Evolutionary conservation across 2,113 vertebrate species (phyloP).

Genomic region (Lampris megalopsis): DNA sequence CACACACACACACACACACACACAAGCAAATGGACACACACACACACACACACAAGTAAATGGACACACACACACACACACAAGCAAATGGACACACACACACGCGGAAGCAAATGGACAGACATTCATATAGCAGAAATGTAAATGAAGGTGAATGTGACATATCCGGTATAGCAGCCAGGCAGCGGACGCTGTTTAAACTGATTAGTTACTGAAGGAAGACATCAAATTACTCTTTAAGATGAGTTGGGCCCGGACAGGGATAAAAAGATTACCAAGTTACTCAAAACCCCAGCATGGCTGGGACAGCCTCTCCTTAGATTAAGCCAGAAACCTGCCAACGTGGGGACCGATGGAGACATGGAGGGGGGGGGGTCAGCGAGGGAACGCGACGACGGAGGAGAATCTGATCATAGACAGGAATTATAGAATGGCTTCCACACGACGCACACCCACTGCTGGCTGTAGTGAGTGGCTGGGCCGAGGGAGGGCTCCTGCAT

Average conservation of each 20-base stretch:
- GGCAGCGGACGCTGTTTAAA: conserved; percentile 18
- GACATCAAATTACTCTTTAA: conserved; percentile 52
- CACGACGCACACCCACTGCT: conserved; percentile 72
- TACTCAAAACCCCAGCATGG: conserved; percentile 45
- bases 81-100: neutral
- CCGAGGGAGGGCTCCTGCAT: conserved; percentile 77
- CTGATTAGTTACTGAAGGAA: conserved; percentile 17
- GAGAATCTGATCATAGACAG: conserved; percentile 79
- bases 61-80: neutral
- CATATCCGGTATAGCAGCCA: neutral
- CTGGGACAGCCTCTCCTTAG: conserved; percentile 54
- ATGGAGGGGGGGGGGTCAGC: conserved; percentile 28
- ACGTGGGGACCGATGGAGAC: conserved; percentile 34
- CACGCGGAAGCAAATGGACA: neutral
- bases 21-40: conserved; percentile 19
- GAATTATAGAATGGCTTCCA: conserved; percentile 79
- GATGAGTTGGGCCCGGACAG: conserved; percentile 64
- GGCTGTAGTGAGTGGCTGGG: conserved; percentile 77
- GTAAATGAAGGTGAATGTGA: too few species aligned
- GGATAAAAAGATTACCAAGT: conserved; percentile 76
- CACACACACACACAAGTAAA: conserved; percentile 1
- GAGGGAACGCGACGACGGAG: conserved; percentile 65
- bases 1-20: conserved; percentile 1
- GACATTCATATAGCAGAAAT: neutral
- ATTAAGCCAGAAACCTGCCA: conserved; percentile 73